Evolutionary conservation across 2,113 vertebrate genomes (phyloP).

Genomic region (Psilopogon haemacephalus): DNA sequence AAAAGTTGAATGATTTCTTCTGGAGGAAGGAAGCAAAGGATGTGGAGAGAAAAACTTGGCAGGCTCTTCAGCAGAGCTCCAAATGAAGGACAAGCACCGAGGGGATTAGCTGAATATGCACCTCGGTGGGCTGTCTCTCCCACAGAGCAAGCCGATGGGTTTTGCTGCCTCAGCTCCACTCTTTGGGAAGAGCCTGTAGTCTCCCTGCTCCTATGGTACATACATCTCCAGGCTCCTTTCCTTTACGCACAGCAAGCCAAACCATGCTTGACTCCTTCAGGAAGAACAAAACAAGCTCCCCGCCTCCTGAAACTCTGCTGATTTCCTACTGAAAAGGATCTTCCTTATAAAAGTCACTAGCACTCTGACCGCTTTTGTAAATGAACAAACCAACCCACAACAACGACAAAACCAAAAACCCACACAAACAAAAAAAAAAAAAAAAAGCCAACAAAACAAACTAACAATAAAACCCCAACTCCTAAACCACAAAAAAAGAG

Average conservation of each 20-base stretch:
- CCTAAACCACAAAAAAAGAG: neutral
- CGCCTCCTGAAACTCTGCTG: neutral
- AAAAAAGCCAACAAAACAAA: no score
- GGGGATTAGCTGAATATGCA: neutral
- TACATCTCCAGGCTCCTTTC: neutral
- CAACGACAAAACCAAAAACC: neutral
- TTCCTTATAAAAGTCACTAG: neutral
- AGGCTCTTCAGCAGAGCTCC: neutral
- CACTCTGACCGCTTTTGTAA: neutral
- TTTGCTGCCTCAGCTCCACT: neutral
- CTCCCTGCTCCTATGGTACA: neutral
- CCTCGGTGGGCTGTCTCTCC: neutral
- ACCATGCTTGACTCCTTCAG: neutral
- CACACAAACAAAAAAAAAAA: no score
- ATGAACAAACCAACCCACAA: neutral
- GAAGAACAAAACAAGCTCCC: neutral
- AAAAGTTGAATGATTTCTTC: neutral
- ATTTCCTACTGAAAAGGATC: neutral
- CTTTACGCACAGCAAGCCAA: neutral
- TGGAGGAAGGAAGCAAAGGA: neutral
- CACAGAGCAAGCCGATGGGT: accelerated
- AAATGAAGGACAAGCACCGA: neutral
- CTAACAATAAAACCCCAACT: no score
- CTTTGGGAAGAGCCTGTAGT: neutral
- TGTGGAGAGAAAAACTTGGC: neutral